Evolutionary conservation across 2,797 vertebrate genomes (phyloP).

Genomic region (Cottoperca gobio): DNA sequence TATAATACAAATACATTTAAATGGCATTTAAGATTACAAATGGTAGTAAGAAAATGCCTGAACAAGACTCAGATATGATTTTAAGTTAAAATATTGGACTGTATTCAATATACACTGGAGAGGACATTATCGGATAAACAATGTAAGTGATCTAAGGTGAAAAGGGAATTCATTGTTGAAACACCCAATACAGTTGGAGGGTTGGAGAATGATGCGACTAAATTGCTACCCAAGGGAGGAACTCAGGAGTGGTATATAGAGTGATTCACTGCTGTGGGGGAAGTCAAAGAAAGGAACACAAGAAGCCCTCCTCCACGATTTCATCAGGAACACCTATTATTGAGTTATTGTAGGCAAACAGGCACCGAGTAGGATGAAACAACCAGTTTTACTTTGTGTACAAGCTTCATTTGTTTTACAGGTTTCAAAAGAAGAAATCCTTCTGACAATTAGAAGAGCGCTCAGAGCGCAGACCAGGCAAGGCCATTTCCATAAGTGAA

Average conservation of each 20-base stretch:
- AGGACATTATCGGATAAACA: constrained; percentile 24
- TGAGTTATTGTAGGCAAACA: constrained; percentile 49
- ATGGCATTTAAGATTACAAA: too few species aligned
- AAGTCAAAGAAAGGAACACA: constrained; percentile 27
- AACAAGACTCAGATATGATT: too few species aligned
- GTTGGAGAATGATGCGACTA: constrained; percentile 28
- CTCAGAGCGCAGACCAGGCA: too few species aligned
- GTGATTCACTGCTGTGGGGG: constrained; percentile 21
- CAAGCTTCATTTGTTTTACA: constrained; percentile 16
- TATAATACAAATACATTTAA: too few species aligned
- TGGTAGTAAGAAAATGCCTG: too few species aligned
- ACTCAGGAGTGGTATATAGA: constrained; percentile 16
- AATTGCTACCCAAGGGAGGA: constrained; percentile 31
- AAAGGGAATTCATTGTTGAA: constrained; percentile 22
- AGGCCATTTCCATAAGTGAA: too few species aligned
- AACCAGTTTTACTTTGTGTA: constrained; percentile 15
- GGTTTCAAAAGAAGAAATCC: constrained; percentile 5
- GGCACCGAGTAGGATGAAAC: constrained; percentile 15
- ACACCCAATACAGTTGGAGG: constrained; percentile 15
- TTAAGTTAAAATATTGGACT: constrained; percentile 6
- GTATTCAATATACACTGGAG: constrained; percentile 26
- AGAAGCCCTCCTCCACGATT: constrained; percentile 12
- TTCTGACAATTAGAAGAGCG: not conserved
- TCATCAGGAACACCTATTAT: constrained; percentile 26
- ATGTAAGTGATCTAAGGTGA: constrained; percentile 18